Evolutionary conservation across 2,113 vertebrate species (phyloP).

Genomic region (Labeo catla): DNA sequence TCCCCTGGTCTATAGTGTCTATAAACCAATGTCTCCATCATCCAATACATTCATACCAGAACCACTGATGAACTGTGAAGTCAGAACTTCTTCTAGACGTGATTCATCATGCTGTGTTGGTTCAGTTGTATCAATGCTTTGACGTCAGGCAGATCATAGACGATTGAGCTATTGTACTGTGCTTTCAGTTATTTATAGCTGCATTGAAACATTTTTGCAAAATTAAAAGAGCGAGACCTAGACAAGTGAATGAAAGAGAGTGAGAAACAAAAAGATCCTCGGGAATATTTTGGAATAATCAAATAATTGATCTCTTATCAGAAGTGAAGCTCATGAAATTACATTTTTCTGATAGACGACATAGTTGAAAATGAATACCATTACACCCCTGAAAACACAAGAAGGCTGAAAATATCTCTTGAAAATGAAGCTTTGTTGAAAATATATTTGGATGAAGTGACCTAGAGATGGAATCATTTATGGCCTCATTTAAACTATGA

Average conservation of each 20-base stretch:
- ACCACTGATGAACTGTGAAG: neutral
- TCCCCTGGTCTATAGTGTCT: neutral
- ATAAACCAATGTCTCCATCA: neutral
- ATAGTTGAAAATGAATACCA: neutral
- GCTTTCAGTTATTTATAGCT: conserved; percentile 7
- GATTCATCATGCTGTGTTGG: neutral
- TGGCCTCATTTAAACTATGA: conserved; percentile 15
- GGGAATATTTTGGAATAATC: conserved; percentile 37
- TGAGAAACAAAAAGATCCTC: conserved; percentile 18
- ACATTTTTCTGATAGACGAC: neutral
- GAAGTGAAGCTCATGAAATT: conserved; percentile 19
- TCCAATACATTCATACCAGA: neutral
- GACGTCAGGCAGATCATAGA: neutral
- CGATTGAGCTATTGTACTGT: neutral
- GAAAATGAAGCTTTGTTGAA: neutral
- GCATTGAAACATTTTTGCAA: neutral
- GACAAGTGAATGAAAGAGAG: neutral
- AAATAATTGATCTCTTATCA: conserved; percentile 44
- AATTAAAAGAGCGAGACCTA: neutral
- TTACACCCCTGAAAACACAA: conserved; percentile 18
- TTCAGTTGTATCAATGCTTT: neutral
- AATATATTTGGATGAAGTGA: conserved; percentile 17
- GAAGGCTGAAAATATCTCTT: neutral
- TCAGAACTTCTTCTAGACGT: neutral
- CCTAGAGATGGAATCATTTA: neutral